These are phyloP conservation scores for Vollenhovia emeryi DNA, from an alignment of 1,140 invertebrate species.

Conservation along the genomic window DNA sequence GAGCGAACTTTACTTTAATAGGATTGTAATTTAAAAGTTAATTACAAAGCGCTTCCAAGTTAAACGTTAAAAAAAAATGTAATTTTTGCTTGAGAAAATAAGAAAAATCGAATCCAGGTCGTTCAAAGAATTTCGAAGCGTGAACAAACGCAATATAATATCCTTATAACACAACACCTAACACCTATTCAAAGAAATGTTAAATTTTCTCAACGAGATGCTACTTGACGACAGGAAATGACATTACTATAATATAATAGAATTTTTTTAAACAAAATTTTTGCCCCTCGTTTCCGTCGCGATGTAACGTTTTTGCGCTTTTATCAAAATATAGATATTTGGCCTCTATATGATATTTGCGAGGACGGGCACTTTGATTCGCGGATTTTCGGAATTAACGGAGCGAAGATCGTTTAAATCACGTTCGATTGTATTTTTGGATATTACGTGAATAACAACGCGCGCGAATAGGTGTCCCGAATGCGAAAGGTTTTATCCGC, in stretches of 20 bases:
- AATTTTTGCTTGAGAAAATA: slow-evolving; percentile 40
- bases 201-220: not conserved
- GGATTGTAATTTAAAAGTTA: slow-evolving; percentile 49
- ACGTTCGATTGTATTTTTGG: slow-evolving; percentile 49
- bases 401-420: slow-evolving; percentile 48
- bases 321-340: not conserved
- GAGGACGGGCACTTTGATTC: slow-evolving; percentile 10
- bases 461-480: slow-evolving; percentile 14
- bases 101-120: not conserved
- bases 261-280: not conserved
- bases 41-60: slow-evolving; percentile 47
- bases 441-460: slow-evolving; percentile 44
- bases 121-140: slow-evolving; percentile 4
- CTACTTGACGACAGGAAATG: not conserved
- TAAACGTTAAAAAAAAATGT: slow-evolving; percentile 37
- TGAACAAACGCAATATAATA: not conserved
- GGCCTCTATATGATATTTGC: slow-evolving; percentile 2
- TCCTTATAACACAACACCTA: not conserved
- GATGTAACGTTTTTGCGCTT: not conserved
- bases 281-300: not conserved
- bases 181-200: not conserved
- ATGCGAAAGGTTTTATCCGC: slow-evolving; percentile 47
- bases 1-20: slow-evolving; percentile 45
- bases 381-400: slow-evolving; percentile 35
- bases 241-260: not conserved